A percentile compares a stretch with the other conserved stretches of the same genome.
Evolutionary conservation across 2,888 invertebrate species (phyloP).

Genomic region (Tuta absoluta): DNA sequence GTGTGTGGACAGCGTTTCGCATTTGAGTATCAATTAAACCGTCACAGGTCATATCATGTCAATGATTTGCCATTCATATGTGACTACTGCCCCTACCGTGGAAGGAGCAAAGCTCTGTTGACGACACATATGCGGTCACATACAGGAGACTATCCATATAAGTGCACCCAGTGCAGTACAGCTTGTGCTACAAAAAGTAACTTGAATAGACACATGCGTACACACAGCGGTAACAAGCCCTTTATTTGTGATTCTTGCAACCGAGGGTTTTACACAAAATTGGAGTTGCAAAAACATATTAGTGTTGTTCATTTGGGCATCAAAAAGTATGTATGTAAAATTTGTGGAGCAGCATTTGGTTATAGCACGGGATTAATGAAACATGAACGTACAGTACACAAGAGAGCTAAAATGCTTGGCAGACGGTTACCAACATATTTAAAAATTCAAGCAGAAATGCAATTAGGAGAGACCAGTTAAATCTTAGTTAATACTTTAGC

Average conservation of each 20-base stretch:
- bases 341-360: constrained; percentile 48
- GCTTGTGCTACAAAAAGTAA: constrained; percentile 52
- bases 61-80: constrained; percentile 49
- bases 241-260: constrained; percentile 40
- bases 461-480: too few species aligned
- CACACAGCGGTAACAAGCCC: constrained; percentile 37
- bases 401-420: constrained; percentile 33
- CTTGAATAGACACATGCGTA: constrained; percentile 43
- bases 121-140: constrained; percentile 43
- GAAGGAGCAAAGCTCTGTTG: constrained; percentile 45
- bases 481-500: too few species aligned
- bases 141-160: constrained; percentile 32
- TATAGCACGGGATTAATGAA: constrained; percentile 45
- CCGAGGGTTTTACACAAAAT: constrained; percentile 39
- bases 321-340: constrained; percentile 44
- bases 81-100: constrained; percentile 51
- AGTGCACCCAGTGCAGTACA: constrained; percentile 30
- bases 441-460: constrained; percentile 16
- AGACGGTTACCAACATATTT: constrained; percentile 19
- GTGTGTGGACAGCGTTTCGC: constrained; percentile 48
- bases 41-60: constrained; percentile 46
- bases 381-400: constrained; percentile 49
- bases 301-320: constrained; percentile 41
- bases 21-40: constrained; percentile 42
- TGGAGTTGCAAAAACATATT: constrained; percentile 42